phyloP scores from a whole-genome alignment of 1,140 invertebrate genomes.

The Drosophila sechellia region DNA sequence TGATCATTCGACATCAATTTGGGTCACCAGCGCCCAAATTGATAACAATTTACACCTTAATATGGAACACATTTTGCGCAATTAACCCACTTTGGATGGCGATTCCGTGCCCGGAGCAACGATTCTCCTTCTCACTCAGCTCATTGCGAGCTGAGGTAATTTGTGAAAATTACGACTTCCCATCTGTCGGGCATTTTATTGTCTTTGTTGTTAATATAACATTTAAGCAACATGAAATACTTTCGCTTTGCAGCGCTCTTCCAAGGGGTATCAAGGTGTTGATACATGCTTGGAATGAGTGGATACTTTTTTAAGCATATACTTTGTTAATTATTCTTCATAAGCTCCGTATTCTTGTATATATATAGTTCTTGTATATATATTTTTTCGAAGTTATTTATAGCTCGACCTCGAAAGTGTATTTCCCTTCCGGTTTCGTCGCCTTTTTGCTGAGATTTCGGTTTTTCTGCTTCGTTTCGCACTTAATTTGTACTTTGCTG shows the following conservation, averaged over 20 bases:
- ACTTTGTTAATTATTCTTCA: not conserved
- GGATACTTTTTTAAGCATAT: not conserved
- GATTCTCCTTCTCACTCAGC: constrained; percentile 37
- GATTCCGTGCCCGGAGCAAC: constrained; percentile 15
- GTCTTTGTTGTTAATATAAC: constrained; percentile 33
- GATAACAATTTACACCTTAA: constrained; percentile 77
- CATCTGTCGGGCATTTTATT: constrained; percentile 66
- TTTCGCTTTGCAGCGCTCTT: constrained; percentile 39
- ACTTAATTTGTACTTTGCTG: constrained; percentile 41
- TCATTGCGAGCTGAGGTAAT: constrained; percentile 49
- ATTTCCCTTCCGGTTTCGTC: constrained; percentile 10
- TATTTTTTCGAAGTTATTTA: not conserved
- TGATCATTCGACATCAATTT: constrained; percentile 31
- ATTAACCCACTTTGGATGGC: constrained; percentile 57
- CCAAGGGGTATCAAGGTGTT: not conserved
- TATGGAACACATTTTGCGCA: constrained; percentile 52
- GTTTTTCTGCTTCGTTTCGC: constrained; percentile 23
- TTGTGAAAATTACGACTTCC: constrained; percentile 64
- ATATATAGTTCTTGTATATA: no score
- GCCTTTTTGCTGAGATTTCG: constrained; percentile 20
- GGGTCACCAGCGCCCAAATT: constrained; percentile 51
- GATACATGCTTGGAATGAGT: not conserved
- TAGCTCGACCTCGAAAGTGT: not conserved
- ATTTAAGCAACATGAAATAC: constrained; percentile 42
- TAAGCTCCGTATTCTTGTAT: no score